These are phyloP conservation scores for Heliconius ismenius DNA, from an alignment of 2,888 invertebrate genomes.

Conservation along the genomic window DNA sequence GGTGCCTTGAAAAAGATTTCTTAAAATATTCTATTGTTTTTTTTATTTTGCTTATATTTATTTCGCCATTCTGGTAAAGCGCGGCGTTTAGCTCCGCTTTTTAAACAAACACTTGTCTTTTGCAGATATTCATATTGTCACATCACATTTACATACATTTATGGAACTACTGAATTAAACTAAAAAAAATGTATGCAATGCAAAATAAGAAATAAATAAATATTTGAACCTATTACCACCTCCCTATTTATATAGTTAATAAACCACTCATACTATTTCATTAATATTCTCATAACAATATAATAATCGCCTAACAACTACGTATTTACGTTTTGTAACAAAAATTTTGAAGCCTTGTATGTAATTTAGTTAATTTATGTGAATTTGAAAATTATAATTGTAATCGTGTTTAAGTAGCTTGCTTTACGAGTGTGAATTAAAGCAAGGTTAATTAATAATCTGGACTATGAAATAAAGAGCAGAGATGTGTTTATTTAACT, in stretches of 20 bases:
- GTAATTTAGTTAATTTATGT: constrained; percentile 19
- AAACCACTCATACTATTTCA: too few species aligned
- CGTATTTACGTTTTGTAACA: neutral
- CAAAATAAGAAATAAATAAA: too few species aligned
- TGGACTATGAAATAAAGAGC: neutral
- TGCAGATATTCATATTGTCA: too few species aligned
- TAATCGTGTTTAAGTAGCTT: constrained; percentile 13
- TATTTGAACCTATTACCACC: too few species aligned
- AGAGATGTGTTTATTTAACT: neutral
- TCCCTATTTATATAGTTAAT: too few species aligned
- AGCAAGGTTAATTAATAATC: neutral
- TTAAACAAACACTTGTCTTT: too few species aligned
- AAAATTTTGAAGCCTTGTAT: constrained; percentile 13
- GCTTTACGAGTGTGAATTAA: neutral
- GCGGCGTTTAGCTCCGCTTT: too few species aligned
- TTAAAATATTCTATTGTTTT: neutral
- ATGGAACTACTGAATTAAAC: too few species aligned
- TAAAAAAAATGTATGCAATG: too few species aligned
- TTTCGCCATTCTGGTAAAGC: too few species aligned
- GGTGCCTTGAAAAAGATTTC: neutral
- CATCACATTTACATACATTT: too few species aligned
- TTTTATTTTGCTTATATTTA: neutral
- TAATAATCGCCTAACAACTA: neutral
- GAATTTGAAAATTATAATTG: constrained; percentile 9
- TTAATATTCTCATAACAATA: neutral